Percentiles rank a stretch among this genome's conserved stretches.
phyloP scores from a whole-genome alignment of 2,113 vertebrate genomes.

The Neomonachus schauinslandi region DNA sequence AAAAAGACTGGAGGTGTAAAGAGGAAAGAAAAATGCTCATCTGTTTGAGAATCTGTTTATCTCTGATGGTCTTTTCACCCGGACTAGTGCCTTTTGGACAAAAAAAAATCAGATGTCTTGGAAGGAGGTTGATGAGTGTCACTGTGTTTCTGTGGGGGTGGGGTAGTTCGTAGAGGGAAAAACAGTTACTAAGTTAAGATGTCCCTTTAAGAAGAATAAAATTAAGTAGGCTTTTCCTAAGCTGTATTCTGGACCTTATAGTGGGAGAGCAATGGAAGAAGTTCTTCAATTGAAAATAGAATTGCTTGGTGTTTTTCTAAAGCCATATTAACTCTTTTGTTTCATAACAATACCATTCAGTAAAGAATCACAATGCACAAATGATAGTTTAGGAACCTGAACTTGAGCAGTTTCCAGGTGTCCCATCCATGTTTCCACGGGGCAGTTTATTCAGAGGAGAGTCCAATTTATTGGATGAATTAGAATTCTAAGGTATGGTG shows the following conservation, averaged over 20 bases:
- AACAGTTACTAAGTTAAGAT: background rate
- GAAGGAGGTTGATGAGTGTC: background rate
- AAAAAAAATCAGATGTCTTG: background rate
- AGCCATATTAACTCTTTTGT: background rate
- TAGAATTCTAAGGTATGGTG: background rate
- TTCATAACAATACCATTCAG: background rate
- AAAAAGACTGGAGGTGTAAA: background rate
- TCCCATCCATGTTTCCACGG: background rate
- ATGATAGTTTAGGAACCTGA: background rate
- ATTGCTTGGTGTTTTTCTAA: slow-evolving; percentile 14
- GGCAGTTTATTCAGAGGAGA: background rate
- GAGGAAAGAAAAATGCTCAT: background rate
- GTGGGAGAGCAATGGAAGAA: background rate
- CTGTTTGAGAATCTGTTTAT: background rate
- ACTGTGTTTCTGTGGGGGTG: background rate
- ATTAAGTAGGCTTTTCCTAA: slow-evolving; percentile 1
- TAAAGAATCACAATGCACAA: background rate
- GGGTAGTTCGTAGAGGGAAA: background rate
- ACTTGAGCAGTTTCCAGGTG: background rate
- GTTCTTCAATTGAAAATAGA: background rate
- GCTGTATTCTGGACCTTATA: background rate
- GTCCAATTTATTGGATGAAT: background rate
- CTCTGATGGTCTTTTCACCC: background rate
- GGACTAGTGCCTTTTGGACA: slow-evolving; percentile 2
- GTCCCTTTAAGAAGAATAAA: slow-evolving; percentile 30